phyloP scores from a whole-genome alignment of 1,140 invertebrate genomes.

The Dendrolimus kikuchii region DNA sequence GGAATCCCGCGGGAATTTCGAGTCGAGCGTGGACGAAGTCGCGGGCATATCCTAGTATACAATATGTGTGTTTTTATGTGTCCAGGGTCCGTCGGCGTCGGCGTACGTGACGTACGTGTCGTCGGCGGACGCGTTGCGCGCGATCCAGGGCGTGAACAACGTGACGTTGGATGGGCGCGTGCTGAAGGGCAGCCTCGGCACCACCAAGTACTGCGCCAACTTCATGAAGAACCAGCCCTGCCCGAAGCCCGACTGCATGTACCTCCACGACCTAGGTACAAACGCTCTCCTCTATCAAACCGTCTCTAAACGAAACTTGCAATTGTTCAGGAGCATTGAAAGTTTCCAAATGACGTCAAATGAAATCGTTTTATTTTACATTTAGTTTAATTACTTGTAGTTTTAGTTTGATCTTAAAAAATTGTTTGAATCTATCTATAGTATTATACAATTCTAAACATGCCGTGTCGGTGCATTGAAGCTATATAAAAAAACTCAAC shows the following conservation, averaged over 20 bases:
- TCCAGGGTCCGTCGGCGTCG: slow-evolving; percentile 91
- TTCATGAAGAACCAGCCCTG: slow-evolving; percentile 98
- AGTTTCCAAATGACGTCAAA: no score
- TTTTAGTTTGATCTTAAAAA: no score
- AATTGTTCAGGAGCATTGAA: no score
- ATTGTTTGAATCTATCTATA: no score
- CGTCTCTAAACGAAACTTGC: background rate
- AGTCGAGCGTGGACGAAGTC: no score
- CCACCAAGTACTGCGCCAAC: slow-evolving; percentile 99
- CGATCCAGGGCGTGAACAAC: slow-evolving; percentile 98
- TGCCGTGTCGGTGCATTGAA: no score
- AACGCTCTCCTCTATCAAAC: background rate
- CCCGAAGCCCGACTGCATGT: slow-evolving; percentile 99
- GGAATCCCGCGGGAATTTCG: no score
- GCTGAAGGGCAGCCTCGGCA: slow-evolving; percentile 97
- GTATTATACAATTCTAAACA: no score
- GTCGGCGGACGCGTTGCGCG: slow-evolving; percentile 93
- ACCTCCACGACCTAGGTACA: slow-evolving; percentile 95
- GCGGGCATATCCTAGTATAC: no score
- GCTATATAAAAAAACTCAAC: no score
- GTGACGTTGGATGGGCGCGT: slow-evolving; percentile 94
- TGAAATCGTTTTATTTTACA: no score
- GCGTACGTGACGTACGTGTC: slow-evolving; percentile 98
- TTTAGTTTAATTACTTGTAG: no score
- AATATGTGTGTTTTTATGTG: background rate